These are phyloP conservation scores for Dasypolia templi DNA, from an alignment of 2,888 invertebrate species.

Conservation along the genomic window DNA sequence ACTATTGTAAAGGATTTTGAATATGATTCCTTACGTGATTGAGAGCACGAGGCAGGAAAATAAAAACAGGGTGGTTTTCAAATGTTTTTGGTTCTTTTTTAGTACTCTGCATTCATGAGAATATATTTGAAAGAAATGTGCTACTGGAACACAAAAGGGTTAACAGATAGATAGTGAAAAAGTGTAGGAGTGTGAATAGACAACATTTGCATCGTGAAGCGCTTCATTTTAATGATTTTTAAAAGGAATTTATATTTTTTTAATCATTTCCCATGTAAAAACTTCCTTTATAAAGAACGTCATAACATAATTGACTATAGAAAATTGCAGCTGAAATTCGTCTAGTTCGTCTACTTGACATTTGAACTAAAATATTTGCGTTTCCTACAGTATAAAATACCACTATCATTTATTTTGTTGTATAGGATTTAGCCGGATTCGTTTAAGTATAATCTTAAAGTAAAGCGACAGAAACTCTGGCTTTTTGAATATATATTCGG, in stretches of 20 bases:
- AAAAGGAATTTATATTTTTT: too few relatives aligned
- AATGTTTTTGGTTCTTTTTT: constrained; percentile 18
- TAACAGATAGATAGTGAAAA: constrained; percentile 3
- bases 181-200: neutral
- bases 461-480: neutral
- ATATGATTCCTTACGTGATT: neutral
- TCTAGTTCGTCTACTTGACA: neutral
- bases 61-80: constrained; percentile 9
- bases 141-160: neutral
- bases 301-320: neutral
- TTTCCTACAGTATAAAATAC: neutral
- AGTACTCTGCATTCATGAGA: neutral
- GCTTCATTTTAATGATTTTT: neutral
- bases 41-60: constrained; percentile 3
- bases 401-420: neutral
- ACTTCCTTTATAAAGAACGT: constrained; percentile 1
- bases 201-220: neutral
- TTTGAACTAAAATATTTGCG: neutral
- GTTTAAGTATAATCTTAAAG: constrained; percentile 28
- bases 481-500: constrained; percentile 21
- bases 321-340: neutral
- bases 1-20: neutral
- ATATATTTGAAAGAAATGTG: constrained; percentile 3
- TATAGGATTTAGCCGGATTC: constrained; percentile 3
- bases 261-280: neutral